phyloP scores from a whole-genome alignment of 2,888 invertebrate species.

The Ochropleura plecta region DNA sequence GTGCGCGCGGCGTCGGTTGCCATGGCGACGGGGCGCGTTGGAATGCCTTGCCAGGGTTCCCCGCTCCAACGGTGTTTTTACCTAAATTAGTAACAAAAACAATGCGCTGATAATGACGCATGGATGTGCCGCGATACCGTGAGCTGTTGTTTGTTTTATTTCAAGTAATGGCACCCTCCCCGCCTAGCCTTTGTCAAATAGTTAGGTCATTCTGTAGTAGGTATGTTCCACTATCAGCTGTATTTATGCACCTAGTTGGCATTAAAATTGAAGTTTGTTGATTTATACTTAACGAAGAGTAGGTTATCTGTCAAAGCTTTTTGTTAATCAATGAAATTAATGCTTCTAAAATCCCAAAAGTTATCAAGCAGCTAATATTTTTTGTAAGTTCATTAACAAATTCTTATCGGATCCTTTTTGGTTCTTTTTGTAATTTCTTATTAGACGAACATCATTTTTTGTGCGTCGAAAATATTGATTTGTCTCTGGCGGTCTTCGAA shows the following conservation, averaged over 20 bases:
- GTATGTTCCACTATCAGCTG: slow-evolving; percentile 20
- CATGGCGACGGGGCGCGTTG: slow-evolving; percentile 90
- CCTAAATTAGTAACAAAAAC: slow-evolving; percentile 83
- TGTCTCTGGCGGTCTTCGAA: slow-evolving; percentile 68
- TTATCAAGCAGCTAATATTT: slow-evolving; percentile 27
- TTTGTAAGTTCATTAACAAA: slow-evolving; percentile 52
- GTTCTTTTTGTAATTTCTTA: slow-evolving; percentile 52
- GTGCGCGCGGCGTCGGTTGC: slow-evolving; percentile 84
- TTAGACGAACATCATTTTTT: slow-evolving; percentile 59
- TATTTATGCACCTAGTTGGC: slow-evolving; percentile 3
- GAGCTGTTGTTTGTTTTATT: slow-evolving; percentile 65
- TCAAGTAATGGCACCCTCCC: slow-evolving; percentile 57
- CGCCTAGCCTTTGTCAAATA: slow-evolving; percentile 45
- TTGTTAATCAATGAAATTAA: slow-evolving; percentile 30
- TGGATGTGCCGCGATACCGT: slow-evolving; percentile 66
- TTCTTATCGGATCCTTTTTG: slow-evolving; percentile 55
- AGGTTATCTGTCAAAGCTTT: slow-evolving; percentile 19
- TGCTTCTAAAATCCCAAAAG: slow-evolving; percentile 25
- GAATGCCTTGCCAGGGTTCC: slow-evolving; percentile 85
- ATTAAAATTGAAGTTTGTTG: slow-evolving; percentile 12
- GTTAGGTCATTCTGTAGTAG: slow-evolving; percentile 33
- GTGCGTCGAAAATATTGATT: slow-evolving; percentile 64
- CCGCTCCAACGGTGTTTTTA: slow-evolving; percentile 81
- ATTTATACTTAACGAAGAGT: slow-evolving; percentile 2
- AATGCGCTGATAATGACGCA: slow-evolving; percentile 74